These are phyloP conservation scores for Megalopta genalis DNA, from an alignment of 1,140 invertebrate species.

Conservation along the genomic window DNA sequence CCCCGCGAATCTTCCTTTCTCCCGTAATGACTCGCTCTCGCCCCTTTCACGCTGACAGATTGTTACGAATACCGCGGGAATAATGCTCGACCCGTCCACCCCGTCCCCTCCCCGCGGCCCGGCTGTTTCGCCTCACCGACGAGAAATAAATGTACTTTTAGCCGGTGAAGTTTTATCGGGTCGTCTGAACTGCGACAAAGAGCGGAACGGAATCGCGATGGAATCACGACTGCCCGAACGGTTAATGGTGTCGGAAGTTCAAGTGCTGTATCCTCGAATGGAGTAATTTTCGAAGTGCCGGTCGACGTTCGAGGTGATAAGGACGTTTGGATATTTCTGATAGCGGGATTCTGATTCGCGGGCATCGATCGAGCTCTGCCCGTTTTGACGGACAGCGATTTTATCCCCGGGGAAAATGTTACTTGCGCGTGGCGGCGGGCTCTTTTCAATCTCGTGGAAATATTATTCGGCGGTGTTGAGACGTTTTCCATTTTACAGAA, in stretches of 20 bases:
- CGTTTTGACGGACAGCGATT: too few species aligned
- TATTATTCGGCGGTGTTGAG: too few species aligned
- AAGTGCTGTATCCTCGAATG: not conserved
- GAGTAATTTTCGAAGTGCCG: not conserved
- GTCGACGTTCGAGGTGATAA: not conserved
- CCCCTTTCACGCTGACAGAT: slow-evolving; percentile 20
- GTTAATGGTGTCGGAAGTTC: not conserved
- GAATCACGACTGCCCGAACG: not conserved
- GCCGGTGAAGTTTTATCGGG: not conserved
- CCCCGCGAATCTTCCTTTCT: slow-evolving; percentile 11
- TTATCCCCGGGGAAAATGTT: too few species aligned
- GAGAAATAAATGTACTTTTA: not conserved
- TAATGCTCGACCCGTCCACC: not conserved
- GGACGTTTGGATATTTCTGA: not conserved
- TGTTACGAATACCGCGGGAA: slow-evolving; percentile 19
- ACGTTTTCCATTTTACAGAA: too few species aligned
- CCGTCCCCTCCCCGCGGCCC: not conserved
- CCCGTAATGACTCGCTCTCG: slow-evolving; percentile 10
- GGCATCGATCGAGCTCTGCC: too few species aligned
- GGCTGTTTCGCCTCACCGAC: not conserved
- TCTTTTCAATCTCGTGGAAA: too few species aligned
- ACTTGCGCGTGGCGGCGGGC: too few species aligned
- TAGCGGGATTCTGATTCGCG: too few species aligned
- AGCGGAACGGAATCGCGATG: not conserved
- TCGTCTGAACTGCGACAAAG: not conserved